phyloP scores from a whole-genome alignment of 2,113 vertebrate species.

The human (Homo sapiens) region GRCh38 chr3:80019501-80020000 shows the following conservation, averaged over 20 bases:
- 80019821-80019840: neutral
- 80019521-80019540: neutral
- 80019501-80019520: neutral
- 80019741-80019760: constrained; percentile 46
- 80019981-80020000: too few relatives aligned
- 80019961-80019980: too few relatives aligned
- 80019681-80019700: too few relatives aligned
- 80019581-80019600: neutral
- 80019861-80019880: neutral
- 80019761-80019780: neutral
- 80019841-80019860: neutral
- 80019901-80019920: neutral
- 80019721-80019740: too few relatives aligned
- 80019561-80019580: neutral
- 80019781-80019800: neutral
- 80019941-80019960: too few relatives aligned
- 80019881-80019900: neutral
- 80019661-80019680: too few relatives aligned
- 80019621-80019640: neutral
- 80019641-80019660: neutral
- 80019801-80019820: neutral
- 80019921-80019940: neutral
- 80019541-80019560: neutral
- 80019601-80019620: neutral
- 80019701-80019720: too few relatives aligned